Percentiles rank a stretch among this genome's conserved stretches.
Conservation (phyloP, 1,140 invertebrate species). For the Diuraphis noxia region DNA sequence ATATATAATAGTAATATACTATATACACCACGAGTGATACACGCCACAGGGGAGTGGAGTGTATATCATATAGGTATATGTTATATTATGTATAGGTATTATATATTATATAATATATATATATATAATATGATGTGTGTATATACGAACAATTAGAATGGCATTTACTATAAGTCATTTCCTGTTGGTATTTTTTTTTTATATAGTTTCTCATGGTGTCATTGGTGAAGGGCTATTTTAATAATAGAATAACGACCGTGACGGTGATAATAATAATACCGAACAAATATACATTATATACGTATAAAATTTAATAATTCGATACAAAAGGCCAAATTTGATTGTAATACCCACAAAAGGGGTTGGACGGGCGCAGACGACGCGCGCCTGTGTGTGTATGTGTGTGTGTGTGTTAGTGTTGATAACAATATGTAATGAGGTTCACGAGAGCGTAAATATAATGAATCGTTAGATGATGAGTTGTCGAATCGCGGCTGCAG, state of each 20-base stretch:
- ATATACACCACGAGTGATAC: background rate
- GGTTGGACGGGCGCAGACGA: background rate
- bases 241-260: constrained; percentile 49
- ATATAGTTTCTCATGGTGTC: constrained; percentile 44
- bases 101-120: background rate
- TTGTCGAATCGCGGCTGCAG: constrained; percentile 38
- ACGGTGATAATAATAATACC: constrained; percentile 44
- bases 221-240: constrained; percentile 48
- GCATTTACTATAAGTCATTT: constrained; percentile 48
- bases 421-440: constrained; percentile 46
- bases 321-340: constrained; percentile 42
- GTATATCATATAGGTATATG: too few species aligned
- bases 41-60: background rate
- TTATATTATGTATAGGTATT: background rate
- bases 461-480: constrained; percentile 48
- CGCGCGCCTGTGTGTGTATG: background rate
- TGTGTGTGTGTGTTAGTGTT: background rate
- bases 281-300: constrained; percentile 10
- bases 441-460: constrained; percentile 47
- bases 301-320: constrained; percentile 31
- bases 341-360: constrained; percentile 45
- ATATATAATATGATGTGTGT: background rate
- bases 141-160: constrained; percentile 28
- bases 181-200: constrained; percentile 39
- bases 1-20: background rate